Percentiles rank a stretch among this genome's conserved stretches.
These are phyloP conservation scores for Vollenhovia emeryi DNA, from an alignment of 1,140 invertebrate species.

Conservation along the genomic window DNA sequence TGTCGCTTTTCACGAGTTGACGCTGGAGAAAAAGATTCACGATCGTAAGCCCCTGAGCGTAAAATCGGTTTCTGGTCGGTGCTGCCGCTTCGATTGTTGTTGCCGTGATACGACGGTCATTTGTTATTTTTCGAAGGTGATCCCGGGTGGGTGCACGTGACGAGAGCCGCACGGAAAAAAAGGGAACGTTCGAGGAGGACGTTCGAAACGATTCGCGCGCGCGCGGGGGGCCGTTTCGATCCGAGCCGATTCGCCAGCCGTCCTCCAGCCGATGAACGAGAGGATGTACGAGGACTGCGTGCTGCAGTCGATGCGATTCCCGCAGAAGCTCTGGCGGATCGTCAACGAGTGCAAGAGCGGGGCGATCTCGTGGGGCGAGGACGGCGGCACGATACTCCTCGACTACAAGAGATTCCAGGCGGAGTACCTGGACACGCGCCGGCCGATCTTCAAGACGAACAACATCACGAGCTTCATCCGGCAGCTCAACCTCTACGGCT, in stretches of 20 bases:
- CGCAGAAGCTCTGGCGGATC: slow-evolving; percentile 88
- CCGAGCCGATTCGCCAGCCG: too few relatives aligned
- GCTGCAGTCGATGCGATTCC: slow-evolving; percentile 86
- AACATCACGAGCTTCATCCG: slow-evolving; percentile 88
- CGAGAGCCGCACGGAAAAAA: too few relatives aligned
- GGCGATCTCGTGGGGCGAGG: slow-evolving; percentile 86
- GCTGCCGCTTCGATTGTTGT: slow-evolving; percentile 62
- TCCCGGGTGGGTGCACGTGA: too few relatives aligned
- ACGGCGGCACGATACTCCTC: slow-evolving; percentile 86
- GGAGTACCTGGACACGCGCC: slow-evolving; percentile 85
- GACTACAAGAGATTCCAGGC: slow-evolving; percentile 86
- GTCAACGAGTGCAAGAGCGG: slow-evolving; percentile 85
- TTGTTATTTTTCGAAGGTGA: slow-evolving; percentile 62
- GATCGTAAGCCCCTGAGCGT: too few relatives aligned
- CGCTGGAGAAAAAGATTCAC: too few relatives aligned
- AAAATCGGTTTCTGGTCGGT: too few relatives aligned
- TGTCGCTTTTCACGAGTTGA: too few relatives aligned
- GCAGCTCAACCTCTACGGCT: slow-evolving; percentile 88
- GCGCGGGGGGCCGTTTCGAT: not conserved
- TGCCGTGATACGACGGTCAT: slow-evolving; percentile 62
- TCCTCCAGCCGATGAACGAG: not conserved
- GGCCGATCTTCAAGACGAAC: slow-evolving; percentile 87
- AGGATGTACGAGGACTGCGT: slow-evolving; percentile 83
- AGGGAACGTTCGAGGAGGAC: too few relatives aligned
- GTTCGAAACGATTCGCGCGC: slow-evolving; percentile 31